phyloP scores from a whole-genome alignment of 2,797 vertebrate genomes.

The Catharus ustulatus region DNA sequence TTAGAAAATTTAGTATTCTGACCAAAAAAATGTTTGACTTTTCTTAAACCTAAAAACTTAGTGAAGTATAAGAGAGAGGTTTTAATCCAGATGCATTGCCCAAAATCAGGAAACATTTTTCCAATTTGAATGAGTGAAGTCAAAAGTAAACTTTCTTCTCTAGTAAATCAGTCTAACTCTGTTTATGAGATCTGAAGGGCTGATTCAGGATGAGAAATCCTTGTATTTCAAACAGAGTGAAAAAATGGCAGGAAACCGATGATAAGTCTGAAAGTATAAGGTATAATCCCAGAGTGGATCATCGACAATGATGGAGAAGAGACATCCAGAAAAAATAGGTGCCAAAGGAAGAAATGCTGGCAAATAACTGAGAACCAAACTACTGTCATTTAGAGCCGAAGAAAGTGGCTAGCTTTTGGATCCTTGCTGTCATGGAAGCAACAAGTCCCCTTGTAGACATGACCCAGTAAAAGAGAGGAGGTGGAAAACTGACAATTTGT shows the following conservation, averaged over 20 bases:
- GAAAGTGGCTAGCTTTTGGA: neutral
- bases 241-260: neutral
- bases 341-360: neutral
- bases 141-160: neutral
- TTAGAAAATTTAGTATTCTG: neutral
- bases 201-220: neutral
- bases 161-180: neutral
- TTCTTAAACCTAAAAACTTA: neutral
- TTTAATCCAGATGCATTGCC: neutral
- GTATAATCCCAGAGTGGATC: neutral
- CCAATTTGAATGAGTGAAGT: neutral
- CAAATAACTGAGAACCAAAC: neutral
- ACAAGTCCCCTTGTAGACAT: neutral
- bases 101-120: neutral
- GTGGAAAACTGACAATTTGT: neutral
- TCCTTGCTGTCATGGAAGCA: neutral
- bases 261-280: neutral
- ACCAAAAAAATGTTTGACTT: neutral
- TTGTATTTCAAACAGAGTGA: neutral
- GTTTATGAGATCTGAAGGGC: neutral
- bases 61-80: neutral
- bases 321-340: neutral
- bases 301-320: neutral
- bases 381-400: neutral
- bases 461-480: neutral